phyloP scores from a whole-genome alignment of 35 echinoderm and acorn worm species.

The Ophiothrix spiculata region DNA sequence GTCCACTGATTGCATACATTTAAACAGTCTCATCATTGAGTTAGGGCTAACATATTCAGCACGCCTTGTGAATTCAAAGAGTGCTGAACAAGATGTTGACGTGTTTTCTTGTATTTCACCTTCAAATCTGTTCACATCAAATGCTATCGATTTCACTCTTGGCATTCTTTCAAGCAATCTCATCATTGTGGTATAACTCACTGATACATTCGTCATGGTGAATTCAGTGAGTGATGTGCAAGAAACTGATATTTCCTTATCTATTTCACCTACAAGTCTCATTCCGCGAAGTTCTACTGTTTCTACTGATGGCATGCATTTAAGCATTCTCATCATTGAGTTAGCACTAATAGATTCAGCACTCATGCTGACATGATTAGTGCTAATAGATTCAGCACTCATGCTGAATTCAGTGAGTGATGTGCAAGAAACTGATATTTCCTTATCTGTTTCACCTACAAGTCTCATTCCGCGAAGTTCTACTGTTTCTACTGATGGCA shows the following conservation, averaged over 20 bases:
- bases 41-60: no score
- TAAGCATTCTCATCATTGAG: background rate
- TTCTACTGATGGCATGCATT: background rate
- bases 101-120: background rate
- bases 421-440: background rate
- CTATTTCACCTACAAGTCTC: background rate
- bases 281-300: background rate
- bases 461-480: background rate
- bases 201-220: background rate
- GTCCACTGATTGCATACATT: no score
- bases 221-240: background rate
- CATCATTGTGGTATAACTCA: background rate
- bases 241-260: background rate
- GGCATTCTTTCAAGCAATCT: background rate
- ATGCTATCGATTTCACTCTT: background rate
- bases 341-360: no score
- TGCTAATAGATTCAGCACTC: background rate
- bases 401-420: background rate
- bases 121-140: background rate
- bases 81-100: background rate
- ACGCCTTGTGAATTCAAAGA: background rate
- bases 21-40: no score
- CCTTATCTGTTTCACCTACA: background rate
- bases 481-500: background rate
- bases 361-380: no score